phyloP scores from a whole-genome alignment of 2,113 vertebrate genomes.

The Erythrocebus patas region DNA sequence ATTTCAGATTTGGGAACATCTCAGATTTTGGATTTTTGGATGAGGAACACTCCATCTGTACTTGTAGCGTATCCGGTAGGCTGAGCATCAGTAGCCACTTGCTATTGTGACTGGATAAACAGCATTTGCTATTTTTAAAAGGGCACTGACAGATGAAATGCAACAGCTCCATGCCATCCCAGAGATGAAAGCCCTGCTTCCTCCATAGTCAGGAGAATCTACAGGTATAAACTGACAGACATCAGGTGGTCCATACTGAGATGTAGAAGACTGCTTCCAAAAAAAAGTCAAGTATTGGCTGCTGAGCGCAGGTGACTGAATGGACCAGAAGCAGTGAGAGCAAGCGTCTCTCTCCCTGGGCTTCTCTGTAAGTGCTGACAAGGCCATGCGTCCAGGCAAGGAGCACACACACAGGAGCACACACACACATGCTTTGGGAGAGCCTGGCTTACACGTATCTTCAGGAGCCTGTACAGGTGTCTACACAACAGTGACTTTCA shows the following conservation, averaged over 20 bases:
- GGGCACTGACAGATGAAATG: not conserved
- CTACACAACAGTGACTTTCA: not conserved
- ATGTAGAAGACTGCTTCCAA: not conserved
- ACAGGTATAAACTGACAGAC: accelerated
- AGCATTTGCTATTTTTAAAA: not conserved
- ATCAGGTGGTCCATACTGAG: not conserved
- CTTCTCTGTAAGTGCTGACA: no score
- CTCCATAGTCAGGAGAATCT: not conserved
- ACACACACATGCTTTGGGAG: accelerated
- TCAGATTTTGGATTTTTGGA: not conserved
- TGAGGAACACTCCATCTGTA: not conserved
- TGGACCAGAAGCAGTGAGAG: not conserved
- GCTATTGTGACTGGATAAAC: not conserved
- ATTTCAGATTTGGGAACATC: not conserved
- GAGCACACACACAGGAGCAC: accelerated
- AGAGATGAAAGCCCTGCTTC: not conserved
- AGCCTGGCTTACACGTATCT: accelerated
- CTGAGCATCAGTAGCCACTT: accelerated
- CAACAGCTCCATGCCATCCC: not conserved
- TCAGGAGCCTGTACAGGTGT: no score
- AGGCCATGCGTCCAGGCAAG: accelerated
- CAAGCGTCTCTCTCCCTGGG: not conserved
- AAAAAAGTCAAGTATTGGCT: no score
- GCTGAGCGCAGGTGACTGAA: not conserved
- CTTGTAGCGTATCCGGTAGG: no score